phyloP scores from a whole-genome alignment of 2,113 vertebrate species.

The Muntiacus muntjak region DNA sequence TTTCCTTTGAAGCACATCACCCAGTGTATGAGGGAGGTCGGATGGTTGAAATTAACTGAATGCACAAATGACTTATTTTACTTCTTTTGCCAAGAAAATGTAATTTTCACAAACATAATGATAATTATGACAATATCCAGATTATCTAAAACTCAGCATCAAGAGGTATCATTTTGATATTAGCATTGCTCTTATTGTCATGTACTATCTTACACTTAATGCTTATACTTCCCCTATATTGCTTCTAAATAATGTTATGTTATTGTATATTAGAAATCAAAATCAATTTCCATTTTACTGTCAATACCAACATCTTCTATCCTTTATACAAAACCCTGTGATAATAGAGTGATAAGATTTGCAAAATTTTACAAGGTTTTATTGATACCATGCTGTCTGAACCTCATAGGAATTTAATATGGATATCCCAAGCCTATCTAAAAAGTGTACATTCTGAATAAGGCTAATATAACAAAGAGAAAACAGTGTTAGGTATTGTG shows the following conservation, averaged over 20 bases:
- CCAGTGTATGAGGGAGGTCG: not conserved
- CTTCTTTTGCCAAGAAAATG: not conserved
- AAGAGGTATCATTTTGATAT: not conserved
- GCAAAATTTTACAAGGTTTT: not conserved
- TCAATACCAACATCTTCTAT: not conserved
- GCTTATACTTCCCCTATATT: not conserved
- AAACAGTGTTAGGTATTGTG: not conserved
- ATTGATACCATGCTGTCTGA: not conserved
- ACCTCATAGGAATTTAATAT: not conserved
- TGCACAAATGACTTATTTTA: not conserved
- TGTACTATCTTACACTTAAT: not conserved
- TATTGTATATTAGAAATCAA: not conserved
- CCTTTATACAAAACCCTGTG: not conserved
- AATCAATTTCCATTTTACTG: not conserved
- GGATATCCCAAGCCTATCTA: not conserved
- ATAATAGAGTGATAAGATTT: not conserved
- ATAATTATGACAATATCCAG: not conserved
- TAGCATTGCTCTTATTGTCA: not conserved
- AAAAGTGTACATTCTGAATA: not conserved
- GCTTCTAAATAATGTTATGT: not conserved
- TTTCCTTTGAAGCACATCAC: not conserved
- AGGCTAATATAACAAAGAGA: not conserved
- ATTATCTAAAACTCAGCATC: not conserved
- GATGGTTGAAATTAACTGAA: not conserved
- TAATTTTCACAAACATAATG: not conserved